Evolutionary conservation across 2,797 vertebrate species (phyloP).

Genomic region (Chrosomus eos): DNA sequence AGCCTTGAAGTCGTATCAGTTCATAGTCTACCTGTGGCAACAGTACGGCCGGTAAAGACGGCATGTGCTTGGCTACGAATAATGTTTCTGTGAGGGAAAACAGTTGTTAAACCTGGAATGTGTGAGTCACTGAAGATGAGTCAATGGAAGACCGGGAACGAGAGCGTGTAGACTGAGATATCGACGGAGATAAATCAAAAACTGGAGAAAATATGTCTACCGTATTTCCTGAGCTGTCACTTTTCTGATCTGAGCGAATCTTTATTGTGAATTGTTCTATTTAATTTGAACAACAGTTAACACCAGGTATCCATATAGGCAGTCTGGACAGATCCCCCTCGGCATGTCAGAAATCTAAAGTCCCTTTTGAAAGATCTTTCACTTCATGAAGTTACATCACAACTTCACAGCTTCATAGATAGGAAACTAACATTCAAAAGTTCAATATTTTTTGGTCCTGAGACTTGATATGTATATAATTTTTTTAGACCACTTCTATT

Average conservation of each 20-base stretch:
- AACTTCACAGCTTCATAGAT: conserved; percentile 12
- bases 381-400: conserved; percentile 28
- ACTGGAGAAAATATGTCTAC: conserved; percentile 52
- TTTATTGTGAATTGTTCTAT: conserved; percentile 18
- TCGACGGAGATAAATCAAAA: conserved; percentile 58
- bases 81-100: conserved; percentile 58
- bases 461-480: too few species aligned
- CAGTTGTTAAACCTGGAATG: conserved; percentile 66
- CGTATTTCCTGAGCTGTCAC: conserved; percentile 52
- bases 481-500: too few species aligned
- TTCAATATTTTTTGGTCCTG: too few species aligned
- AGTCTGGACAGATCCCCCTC: neutral
- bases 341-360: neutral
- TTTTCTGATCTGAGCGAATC: conserved; percentile 22
- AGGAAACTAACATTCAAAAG: neutral
- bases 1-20: conserved; percentile 35
- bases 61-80: conserved; percentile 55
- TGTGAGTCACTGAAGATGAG: conserved; percentile 64
- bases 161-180: conserved; percentile 58
- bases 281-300: conserved; percentile 3
- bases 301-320: neutral
- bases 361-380: neutral
- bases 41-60: conserved; percentile 42
- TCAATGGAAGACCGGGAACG: conserved; percentile 59
- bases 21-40: conserved; percentile 54